phyloP scores from a whole-genome alignment of 2,797 vertebrate species.

The Brachymystax lenok region DNA sequence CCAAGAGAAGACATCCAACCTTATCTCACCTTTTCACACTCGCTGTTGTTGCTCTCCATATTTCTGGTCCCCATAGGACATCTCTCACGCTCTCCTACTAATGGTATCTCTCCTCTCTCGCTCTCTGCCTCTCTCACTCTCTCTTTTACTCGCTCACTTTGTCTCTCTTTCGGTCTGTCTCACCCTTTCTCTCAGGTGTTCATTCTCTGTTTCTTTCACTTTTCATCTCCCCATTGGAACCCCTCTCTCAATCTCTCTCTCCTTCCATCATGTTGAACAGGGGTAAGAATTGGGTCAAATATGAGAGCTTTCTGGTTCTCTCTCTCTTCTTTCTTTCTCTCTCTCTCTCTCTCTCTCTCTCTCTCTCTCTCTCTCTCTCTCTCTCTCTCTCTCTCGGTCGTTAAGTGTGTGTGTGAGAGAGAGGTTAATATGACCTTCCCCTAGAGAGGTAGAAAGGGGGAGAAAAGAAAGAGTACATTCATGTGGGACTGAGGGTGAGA shows the following conservation, averaged over 20 bases:
- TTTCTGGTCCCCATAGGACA: not conserved
- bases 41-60: not conserved
- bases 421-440: too few species aligned
- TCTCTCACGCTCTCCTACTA: not conserved
- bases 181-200: not conserved
- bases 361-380: not conserved
- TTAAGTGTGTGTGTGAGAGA: slow-evolving; percentile 22
- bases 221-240: too few species aligned
- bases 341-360: not conserved
- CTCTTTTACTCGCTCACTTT: slow-evolving; percentile 15
- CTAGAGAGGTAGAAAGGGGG: not conserved
- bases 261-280: not conserved
- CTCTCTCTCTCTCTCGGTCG: not conserved
- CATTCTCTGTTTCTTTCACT: not conserved
- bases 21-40: slow-evolving; percentile 53
- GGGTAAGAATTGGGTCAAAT: not conserved
- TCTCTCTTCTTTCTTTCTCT: not conserved
- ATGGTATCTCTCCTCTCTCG: not conserved
- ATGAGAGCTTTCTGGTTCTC: not conserved
- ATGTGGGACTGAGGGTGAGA: not conserved
- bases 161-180: slow-evolving; percentile 12
- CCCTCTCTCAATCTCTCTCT: not conserved
- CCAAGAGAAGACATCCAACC: slow-evolving; percentile 52
- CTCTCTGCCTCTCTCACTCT: slow-evolving; percentile 26
- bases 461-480: slow-evolving; percentile 14